Base-by-base conservation (phyloP, 2,797 vertebrate species). In the Crotalus adamanteus region DNA sequence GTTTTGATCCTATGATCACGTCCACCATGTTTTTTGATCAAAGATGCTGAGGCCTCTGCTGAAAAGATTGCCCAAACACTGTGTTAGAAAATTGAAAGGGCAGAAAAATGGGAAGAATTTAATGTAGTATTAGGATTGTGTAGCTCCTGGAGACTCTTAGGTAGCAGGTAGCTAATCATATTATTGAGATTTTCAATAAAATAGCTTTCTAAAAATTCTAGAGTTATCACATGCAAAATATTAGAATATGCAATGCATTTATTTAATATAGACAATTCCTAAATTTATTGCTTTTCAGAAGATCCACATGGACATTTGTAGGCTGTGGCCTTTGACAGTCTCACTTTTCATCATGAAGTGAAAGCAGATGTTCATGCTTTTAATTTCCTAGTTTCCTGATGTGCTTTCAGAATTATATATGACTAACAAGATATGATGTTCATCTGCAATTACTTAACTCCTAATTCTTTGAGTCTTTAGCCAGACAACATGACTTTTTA, bases 161-260 rank as follows among this genome's bases (percentile, higher is more conserved):
- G n/a, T n/a, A n/a, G 5, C 56, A 51, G n/a, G 6, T 37, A 73
- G 5, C 31, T 13, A 31, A 78, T 25, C 47, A 20, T 9, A 51
- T 28, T 42, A 31, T 25, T 61, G 87, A 9, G 86, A 87, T 22
- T 53, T 83, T 7, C 57, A 92, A 0, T 0, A 0, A 28, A 86
- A 6, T 16, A 53, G 4, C n/a, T 91, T 93, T 3, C 25, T 53
- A 16, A 88, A 69, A 6, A 69, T 18, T 56, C 9, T 83, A 0
- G 4, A 16, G 59, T n/a, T 57, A 18, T 9, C n/a, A 28, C 83
- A 37, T 42, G 11, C 57, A 83, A 90, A 85, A 87, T 14, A 87
- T 93, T 94, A 9, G 25, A 91, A 83, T 93, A 51, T 92, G n/a
- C 65, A 55, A 22, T 28, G 2, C 1, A 4, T 83, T 65, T 53